Conservation (phyloP, 2,113 vertebrate species). For the Zosterops pallidus region DNA sequence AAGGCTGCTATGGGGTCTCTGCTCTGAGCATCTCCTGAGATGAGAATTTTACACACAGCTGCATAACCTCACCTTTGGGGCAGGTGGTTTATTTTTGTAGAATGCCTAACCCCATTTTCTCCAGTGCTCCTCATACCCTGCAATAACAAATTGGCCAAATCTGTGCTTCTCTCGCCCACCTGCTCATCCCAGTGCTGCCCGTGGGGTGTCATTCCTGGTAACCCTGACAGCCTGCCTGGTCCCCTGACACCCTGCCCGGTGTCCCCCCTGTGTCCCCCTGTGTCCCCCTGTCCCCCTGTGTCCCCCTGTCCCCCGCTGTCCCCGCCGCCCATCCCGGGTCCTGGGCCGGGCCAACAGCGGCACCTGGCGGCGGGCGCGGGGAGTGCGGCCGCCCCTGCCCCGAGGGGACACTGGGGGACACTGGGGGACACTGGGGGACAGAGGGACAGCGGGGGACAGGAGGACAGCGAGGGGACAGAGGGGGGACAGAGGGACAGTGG, state of each 20-base stretch:
- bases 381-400: not conserved
- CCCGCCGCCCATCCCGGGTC: not conserved
- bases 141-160: accelerated
- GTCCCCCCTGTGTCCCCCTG: no score
- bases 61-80: accelerated
- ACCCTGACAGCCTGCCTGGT: no score
- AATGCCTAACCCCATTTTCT: no score
- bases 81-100: not conserved
- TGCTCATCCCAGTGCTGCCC: accelerated
- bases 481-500: no score
- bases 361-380: conserved; percentile 17
- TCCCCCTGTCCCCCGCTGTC: no score
- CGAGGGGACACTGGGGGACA: no score
- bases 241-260: no score
- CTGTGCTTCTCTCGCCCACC: accelerated
- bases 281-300: no score
- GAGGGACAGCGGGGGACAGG: not conserved
- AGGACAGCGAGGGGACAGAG: not conserved
- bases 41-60: not conserved
- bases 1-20: not conserved
- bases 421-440: not conserved
- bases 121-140: not conserved
- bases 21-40: not conserved
- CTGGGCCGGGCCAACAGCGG: conserved; percentile 31
- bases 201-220: not conserved